Conservation (phyloP, 2,113 vertebrate species). For the Malurus melanocephalus region DNA sequence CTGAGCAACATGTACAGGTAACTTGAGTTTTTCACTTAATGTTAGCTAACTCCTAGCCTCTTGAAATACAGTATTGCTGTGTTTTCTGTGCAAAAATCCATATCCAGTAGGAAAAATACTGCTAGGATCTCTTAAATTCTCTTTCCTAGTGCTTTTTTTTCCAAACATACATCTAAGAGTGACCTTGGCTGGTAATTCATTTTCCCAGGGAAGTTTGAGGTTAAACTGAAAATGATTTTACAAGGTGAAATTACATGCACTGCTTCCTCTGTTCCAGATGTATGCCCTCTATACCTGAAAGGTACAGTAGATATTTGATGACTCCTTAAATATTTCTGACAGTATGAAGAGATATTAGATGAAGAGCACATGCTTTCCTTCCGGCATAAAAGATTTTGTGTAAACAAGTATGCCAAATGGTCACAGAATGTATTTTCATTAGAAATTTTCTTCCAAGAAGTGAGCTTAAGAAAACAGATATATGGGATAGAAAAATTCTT, state of each 20-base stretch:
- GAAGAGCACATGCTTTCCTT: constrained; percentile 47
- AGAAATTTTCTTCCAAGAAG: not conserved
- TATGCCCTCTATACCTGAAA: constrained; percentile 31
- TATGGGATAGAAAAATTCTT: not conserved
- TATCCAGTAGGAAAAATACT: not conserved
- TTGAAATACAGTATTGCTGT: not conserved
- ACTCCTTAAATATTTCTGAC: constrained; percentile 49
- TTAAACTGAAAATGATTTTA: constrained; percentile 42
- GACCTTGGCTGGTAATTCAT: not conserved
- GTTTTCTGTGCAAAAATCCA: not conserved
- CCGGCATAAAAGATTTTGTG: constrained; percentile 6
- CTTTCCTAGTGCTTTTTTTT: not conserved
- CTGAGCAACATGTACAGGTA: not conserved
- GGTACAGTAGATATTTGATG: constrained; percentile 21
- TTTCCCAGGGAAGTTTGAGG: not conserved
- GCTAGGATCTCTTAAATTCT: not conserved
- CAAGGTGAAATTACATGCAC: constrained; percentile 48
- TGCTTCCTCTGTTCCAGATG: constrained; percentile 54
- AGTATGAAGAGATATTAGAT: not conserved
- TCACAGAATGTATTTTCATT: not conserved
- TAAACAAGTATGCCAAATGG: constrained; percentile 29
- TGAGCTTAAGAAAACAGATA: not conserved
- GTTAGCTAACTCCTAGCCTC: not conserved
- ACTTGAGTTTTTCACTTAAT: not conserved
- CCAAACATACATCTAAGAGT: not conserved